These are phyloP conservation scores for Aphaenogaster ashmeadi DNA, from an alignment of 1,140 invertebrate species.

Conservation along the genomic window DNA sequence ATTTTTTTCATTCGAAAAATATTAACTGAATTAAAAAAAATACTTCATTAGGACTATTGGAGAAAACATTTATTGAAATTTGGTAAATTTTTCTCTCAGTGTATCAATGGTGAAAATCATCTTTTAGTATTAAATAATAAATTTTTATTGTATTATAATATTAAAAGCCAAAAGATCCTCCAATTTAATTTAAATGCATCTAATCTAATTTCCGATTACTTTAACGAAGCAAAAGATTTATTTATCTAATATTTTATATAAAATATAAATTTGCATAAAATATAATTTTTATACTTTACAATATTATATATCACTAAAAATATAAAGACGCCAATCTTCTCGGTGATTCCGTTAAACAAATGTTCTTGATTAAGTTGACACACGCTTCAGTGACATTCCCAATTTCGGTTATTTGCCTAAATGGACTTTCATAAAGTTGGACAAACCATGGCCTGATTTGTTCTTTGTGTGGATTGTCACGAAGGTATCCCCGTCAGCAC, in stretches of 20 bases:
- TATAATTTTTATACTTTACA: not conserved
- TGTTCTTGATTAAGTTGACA: slow-evolving; percentile 1
- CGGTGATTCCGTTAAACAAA: slow-evolving; percentile 3
- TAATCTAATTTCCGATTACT: not conserved
- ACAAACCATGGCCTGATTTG: slow-evolving; percentile 29
- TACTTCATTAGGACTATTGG: no score
- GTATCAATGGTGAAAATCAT: not conserved
- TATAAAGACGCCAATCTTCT: not conserved
- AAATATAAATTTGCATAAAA: not conserved
- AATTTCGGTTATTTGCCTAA: slow-evolving; percentile 33
- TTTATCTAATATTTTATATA: not conserved
- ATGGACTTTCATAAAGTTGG: not conserved
- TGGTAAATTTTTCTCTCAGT: no score
- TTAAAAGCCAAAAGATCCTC: not conserved
- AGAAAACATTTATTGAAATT: no score
- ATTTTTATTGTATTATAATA: not conserved
- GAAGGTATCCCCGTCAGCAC: not conserved
- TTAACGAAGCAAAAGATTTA: not conserved
- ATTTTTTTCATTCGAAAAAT: no score
- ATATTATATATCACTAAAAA: not conserved
- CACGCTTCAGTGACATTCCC: not conserved
- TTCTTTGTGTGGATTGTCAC: slow-evolving; percentile 33
- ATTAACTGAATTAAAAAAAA: no score
- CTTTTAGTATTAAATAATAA: not conserved
- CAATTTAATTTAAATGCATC: not conserved